Percentiles rank a stretch among this genome's conserved stretches.
These are phyloP conservation scores for Ageneiosus marmoratus DNA, from an alignment of 2,113 vertebrate species.

Conservation along the genomic window DNA sequence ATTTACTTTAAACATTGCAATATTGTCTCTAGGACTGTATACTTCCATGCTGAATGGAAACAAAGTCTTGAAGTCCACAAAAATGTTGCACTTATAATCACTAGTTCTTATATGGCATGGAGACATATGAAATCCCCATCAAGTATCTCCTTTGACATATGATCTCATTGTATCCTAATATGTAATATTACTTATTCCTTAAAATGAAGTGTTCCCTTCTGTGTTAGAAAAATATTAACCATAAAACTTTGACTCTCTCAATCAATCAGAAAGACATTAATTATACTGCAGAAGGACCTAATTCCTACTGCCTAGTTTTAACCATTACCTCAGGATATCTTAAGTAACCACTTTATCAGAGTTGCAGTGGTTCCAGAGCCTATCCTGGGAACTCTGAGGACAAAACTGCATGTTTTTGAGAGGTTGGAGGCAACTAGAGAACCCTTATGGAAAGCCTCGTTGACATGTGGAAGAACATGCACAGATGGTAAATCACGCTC, in stretches of 20 bases:
- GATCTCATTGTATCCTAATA: not conserved
- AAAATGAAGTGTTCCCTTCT: not conserved
- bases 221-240: not conserved
- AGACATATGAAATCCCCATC: not conserved
- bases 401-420: not conserved
- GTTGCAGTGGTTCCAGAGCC: not conserved
- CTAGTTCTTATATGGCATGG: not conserved
- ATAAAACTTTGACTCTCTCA: not conserved
- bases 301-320: not conserved
- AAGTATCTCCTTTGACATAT: not conserved
- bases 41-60: no score
- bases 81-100: no score
- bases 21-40: not conserved
- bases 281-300: not conserved
- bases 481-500: not conserved
- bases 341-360: not conserved
- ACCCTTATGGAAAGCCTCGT: not conserved
- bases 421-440: not conserved
- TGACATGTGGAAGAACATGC: not conserved
- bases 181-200: not conserved
- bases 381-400: not conserved
- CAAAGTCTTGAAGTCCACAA: no score
- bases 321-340: not conserved
- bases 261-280: slow-evolving; percentile 19
- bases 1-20: not conserved